These are phyloP conservation scores for Cyprinodon brontotheroides DNA, from an alignment of 2,113 vertebrate genomes.

Conservation along the genomic window DNA sequence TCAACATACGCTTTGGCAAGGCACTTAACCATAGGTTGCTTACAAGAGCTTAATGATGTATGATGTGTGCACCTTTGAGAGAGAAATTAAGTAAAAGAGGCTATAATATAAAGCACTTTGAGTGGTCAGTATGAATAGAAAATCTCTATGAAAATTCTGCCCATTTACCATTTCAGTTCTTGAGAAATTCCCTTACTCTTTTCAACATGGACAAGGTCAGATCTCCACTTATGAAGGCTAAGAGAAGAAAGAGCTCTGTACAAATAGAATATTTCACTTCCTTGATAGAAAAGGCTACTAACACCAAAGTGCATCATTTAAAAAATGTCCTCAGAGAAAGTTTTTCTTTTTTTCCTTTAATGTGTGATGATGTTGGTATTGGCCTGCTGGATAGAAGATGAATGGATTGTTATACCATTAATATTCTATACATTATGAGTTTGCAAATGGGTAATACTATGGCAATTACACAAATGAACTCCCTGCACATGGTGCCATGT, in stretches of 20 bases:
- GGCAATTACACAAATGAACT: constrained; percentile 76
- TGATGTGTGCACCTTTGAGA: no score
- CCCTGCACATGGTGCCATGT: constrained; percentile 63
- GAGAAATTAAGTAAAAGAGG: no score
- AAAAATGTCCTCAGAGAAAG: constrained; percentile 30
- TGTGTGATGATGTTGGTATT: constrained; percentile 47
- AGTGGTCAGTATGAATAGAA: no score
- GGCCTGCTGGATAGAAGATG: constrained; percentile 29
- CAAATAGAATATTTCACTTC: constrained; percentile 33
- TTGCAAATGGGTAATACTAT: constrained; percentile 72
- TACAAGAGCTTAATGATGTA: no score
- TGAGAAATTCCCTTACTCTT: constrained; percentile 67
- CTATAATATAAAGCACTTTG: no score
- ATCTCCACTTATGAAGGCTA: constrained; percentile 16
- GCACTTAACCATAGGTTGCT: constrained; percentile 23
- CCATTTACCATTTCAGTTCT: neutral
- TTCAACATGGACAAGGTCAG: constrained; percentile 58
- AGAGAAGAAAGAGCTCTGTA: constrained; percentile 37
- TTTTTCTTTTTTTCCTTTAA: constrained; percentile 50
- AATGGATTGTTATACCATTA: constrained; percentile 67
- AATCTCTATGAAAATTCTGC: no score
- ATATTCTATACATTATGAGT: constrained; percentile 71
- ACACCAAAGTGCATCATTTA: constrained; percentile 25
- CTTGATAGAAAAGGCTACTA: constrained; percentile 8
- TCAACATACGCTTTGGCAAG: constrained; percentile 48